Conservation (phyloP, 2,113 vertebrate genomes). For the Podilymbus podiceps region DNA sequence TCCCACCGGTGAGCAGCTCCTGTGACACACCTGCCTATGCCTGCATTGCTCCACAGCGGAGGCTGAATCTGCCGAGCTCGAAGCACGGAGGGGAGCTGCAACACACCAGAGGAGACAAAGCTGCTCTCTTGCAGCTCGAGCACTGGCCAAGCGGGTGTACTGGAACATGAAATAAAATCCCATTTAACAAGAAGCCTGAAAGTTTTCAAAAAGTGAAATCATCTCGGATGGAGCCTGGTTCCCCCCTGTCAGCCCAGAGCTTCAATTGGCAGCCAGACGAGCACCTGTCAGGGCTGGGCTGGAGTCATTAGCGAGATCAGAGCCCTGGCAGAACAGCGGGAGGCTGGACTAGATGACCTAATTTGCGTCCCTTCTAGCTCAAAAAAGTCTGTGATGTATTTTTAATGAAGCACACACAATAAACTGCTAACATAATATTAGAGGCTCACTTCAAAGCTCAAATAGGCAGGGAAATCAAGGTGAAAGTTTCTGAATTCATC, state of each 20-base stretch:
- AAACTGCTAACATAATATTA: conserved; percentile 51
- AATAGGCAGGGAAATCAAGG: conserved; percentile 43
- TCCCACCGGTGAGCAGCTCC: neutral
- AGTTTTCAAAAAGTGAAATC: neutral
- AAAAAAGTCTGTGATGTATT: conserved; percentile 54
- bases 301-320: conserved; percentile 56
- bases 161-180: neutral
- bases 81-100: neutral
- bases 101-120: neutral
- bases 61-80: neutral
- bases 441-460: conserved; percentile 55
- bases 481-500: conserved; percentile 38
- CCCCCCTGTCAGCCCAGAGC: neutral
- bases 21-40: neutral
- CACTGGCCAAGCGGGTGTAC: fast-evolving
- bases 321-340: conserved; percentile 35
- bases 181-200: neutral
- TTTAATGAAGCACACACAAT: conserved; percentile 66
- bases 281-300: conserved; percentile 47
- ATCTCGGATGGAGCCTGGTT: neutral
- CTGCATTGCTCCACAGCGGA: neutral
- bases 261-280: neutral
- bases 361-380: conserved; percentile 59
- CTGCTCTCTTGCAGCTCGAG: neutral
- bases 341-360: conserved; percentile 47